Evolutionary conservation across 1,140 invertebrate genomes (phyloP), one percentile per base, ranked within the genome.

Genomic region (Drosophila athabasca): DNA sequence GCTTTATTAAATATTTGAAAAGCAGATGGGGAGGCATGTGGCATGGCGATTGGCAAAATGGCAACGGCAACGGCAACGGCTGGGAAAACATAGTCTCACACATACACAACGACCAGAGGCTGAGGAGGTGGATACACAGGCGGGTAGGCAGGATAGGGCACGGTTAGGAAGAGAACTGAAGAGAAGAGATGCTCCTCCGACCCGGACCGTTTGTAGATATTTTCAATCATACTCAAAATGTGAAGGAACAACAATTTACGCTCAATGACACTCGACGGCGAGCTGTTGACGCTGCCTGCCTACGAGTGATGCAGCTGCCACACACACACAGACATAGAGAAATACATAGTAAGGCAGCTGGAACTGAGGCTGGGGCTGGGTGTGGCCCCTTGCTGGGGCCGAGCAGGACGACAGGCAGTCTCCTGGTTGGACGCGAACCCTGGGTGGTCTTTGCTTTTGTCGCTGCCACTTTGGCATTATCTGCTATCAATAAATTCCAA

Each of bases 181-280:
- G 35, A 15, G 13, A 35, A 43, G 22, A 26, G 35, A 17, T 53
- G 26, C 51, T 51, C 49, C 35, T 31, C 19, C 6, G 17, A 15
- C 6, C 44, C 7, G 5, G 67, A 9, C 74, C 66, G 66, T 57
- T 85, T 87, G 82, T 87, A 76, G 82, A 85, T 87, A 87, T 85
- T 85, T 90, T 90, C 87, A 90, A 90, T 90, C 78, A 90, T 90
- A 85, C 87, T 90, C 87, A 79, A 90, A 87, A 88, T 87, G 78
- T 87, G 79, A 76, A 88, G 82, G 74, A 90, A 90, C 87, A 90
- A 90, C 87, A 90, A 90, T 90, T 90, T 90, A 82, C 76, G 81
- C 79, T 90, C 87, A 90, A 90, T 83, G 87, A 71, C 87, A 90
- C 87, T 90, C 76, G 62, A 87, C 62, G 65, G 78, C 76, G 78